Evolutionary conservation across 2,888 invertebrate genomes (phyloP).

Genomic region (Chrysodeixis includens): DNA sequence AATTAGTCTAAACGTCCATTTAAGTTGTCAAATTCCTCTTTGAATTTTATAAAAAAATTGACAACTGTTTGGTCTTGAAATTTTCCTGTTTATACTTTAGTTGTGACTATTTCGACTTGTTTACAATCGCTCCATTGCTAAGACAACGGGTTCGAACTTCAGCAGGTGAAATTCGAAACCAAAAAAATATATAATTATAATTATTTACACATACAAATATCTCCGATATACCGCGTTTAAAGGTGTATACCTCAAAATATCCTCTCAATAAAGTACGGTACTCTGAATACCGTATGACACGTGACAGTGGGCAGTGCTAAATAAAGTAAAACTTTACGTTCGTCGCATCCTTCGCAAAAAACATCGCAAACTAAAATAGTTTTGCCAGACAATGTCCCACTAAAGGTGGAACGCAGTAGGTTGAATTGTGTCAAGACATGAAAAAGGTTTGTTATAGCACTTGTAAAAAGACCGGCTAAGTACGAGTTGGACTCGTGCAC

Average conservation of each 20-base stretch:
- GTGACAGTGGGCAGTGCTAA: conserved; percentile 16
- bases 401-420: conserved; percentile 13
- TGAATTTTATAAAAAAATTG: too few relatives aligned
- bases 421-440: background rate
- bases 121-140: too few relatives aligned
- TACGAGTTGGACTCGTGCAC: too few relatives aligned
- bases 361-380: conserved; percentile 34
- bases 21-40: too few relatives aligned
- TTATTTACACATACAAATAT: background rate
- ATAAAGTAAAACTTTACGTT: conserved; percentile 29
- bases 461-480: background rate
- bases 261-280: conserved; percentile 37
- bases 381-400: background rate
- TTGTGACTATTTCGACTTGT: too few relatives aligned
- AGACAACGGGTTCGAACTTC: too few relatives aligned
- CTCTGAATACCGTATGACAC: conserved; percentile 39
- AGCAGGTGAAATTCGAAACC: background rate
- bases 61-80: background rate
- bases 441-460: background rate
- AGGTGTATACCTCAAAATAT: conserved; percentile 30
- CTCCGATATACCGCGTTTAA: background rate
- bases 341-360: conserved; percentile 39
- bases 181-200: background rate
- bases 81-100: too few relatives aligned
- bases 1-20: too few relatives aligned